Evolutionary conservation across 2,113 vertebrate genomes (phyloP).

Genomic region (Microcebus ravelobensis): DNA sequence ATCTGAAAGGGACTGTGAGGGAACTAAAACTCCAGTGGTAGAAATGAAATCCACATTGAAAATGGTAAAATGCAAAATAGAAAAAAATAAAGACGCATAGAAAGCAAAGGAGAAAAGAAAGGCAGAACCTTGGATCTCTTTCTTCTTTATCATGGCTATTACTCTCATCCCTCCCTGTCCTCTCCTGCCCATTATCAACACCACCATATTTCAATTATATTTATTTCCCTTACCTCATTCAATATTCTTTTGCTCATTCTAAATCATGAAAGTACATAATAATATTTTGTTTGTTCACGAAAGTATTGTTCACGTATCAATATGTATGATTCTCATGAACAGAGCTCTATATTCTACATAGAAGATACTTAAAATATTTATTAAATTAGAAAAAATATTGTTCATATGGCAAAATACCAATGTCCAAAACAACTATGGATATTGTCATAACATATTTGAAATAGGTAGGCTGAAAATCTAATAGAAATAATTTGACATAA

Average conservation of each 20-base stretch:
- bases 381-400: neutral
- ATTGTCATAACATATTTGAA: neutral
- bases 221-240: neutral
- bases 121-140: fast-evolving
- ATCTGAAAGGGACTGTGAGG: neutral
- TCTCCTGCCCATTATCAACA: neutral
- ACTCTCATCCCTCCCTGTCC: neutral
- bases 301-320: neutral
- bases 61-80: neutral
- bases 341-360: neutral
- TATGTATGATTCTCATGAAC: neutral
- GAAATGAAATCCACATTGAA: neutral
- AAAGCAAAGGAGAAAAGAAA: neutral
- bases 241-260: neutral
- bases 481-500: neutral
- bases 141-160: neutral
- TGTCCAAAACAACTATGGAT: neutral
- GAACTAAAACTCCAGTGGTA: no score
- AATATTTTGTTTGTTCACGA: neutral
- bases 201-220: neutral
- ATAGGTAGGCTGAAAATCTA: neutral
- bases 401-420: neutral
- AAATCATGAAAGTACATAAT: neutral
- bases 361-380: neutral
- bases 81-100: neutral